phyloP scores from a whole-genome alignment of 1,140 invertebrate genomes.

The Eumeta japonica region DNA sequence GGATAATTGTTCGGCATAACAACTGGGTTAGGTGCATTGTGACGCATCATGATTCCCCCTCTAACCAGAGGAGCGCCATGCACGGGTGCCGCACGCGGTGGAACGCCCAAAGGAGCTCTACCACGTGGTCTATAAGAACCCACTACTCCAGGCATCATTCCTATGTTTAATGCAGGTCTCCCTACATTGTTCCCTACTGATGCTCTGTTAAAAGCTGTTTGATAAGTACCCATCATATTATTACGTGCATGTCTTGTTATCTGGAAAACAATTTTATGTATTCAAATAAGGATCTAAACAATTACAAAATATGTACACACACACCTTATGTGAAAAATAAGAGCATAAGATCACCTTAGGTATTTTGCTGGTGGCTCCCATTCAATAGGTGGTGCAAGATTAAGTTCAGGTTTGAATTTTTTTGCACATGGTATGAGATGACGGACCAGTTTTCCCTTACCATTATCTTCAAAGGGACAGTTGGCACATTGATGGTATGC shows the following conservation, averaged over 20 bases:
- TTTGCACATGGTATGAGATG: slow-evolving; percentile 88
- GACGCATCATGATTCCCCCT: slow-evolving; percentile 26
- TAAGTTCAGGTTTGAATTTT: slow-evolving; percentile 84
- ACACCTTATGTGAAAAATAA: no score
- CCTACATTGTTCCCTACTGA: slow-evolving; percentile 17
- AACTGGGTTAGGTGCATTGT: slow-evolving; percentile 14
- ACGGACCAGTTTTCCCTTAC: slow-evolving; percentile 87
- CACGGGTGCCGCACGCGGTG: slow-evolving; percentile 17
- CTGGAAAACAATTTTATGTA: slow-evolving; percentile 30
- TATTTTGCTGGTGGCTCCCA: slow-evolving; percentile 91
- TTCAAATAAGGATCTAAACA: background rate
- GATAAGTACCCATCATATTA: slow-evolving; percentile 33
- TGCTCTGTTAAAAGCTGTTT: slow-evolving; percentile 25
- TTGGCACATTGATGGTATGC: slow-evolving; percentile 90
- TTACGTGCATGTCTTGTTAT: slow-evolving; percentile 53
- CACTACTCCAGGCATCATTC: slow-evolving; percentile 10
- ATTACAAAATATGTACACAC: background rate
- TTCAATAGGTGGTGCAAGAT: slow-evolving; percentile 79
- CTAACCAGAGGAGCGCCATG: slow-evolving; percentile 29
- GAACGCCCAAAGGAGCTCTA: slow-evolving; percentile 18
- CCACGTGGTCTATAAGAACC: slow-evolving; percentile 18
- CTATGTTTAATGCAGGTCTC: slow-evolving; percentile 9
- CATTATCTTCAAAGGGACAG: slow-evolving; percentile 92
- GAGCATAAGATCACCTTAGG: slow-evolving; percentile 67
- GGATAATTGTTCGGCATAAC: slow-evolving; percentile 10